Conservation (phyloP, 2,888 invertebrate genomes). For the Clistopyga incitator region DNA sequence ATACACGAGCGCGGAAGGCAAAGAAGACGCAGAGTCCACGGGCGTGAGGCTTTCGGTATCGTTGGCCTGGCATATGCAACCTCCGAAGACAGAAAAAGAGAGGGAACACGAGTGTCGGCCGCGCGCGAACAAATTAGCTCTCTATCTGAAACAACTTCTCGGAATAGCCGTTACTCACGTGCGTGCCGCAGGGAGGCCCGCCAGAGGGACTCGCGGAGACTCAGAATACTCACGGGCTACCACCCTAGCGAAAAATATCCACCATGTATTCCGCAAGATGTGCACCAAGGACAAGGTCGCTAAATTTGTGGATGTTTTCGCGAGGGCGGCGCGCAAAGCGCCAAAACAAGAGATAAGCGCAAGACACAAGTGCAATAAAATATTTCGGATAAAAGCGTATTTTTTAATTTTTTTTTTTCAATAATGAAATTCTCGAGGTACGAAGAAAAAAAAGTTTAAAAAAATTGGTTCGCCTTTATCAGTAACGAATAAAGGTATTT, state of each 20-base stretch:
- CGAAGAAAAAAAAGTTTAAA: no score
- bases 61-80: constrained; percentile 31
- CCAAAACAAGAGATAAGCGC: constrained; percentile 46
- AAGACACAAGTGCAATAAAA: neutral
- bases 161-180: constrained; percentile 83
- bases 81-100: constrained; percentile 23
- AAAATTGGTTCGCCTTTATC: no score
- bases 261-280: no score
- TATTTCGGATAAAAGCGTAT: no score
- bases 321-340: constrained; percentile 48
- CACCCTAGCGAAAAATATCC: constrained; percentile 47
- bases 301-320: no score
- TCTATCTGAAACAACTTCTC: constrained; percentile 83
- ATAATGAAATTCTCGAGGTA: no score
- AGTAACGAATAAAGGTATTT: no score
- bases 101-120: constrained; percentile 66
- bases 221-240: constrained; percentile 46
- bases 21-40: constrained; percentile 28
- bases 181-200: constrained; percentile 68
- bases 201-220: constrained; percentile 15
- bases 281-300: no score
- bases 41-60: constrained; percentile 40
- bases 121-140: constrained; percentile 83
- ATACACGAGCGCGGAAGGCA: constrained; percentile 18
- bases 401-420: no score